These are phyloP conservation scores for Calyptomena viridis DNA, from an alignment of 2,113 vertebrate species.

Conservation along the genomic window DNA sequence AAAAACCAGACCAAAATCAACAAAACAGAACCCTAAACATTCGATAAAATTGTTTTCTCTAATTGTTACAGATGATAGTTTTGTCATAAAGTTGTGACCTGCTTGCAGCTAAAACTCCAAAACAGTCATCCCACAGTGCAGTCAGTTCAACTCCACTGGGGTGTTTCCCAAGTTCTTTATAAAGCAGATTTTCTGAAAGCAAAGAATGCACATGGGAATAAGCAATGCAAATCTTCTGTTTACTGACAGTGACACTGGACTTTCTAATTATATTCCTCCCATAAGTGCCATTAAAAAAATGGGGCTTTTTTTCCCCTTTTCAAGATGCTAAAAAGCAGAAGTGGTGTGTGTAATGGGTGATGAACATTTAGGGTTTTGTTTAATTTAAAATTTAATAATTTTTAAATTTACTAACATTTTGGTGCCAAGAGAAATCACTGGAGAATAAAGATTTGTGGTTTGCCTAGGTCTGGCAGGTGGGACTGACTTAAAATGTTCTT, in stretches of 20 bases:
- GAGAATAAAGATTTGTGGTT: background rate
- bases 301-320: rapidly evolving
- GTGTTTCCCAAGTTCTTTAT: background rate
- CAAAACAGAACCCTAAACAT: background rate
- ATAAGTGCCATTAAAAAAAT: background rate
- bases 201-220: constrained; percentile 22
- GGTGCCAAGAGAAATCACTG: background rate
- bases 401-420: background rate
- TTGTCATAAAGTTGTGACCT: background rate
- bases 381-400: background rate
- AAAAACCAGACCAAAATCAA: background rate
- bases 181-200: constrained; percentile 25
- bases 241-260: constrained; percentile 6
- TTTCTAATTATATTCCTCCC: constrained; percentile 44
- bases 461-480: background rate
- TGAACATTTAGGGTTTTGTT: background rate
- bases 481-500: background rate
- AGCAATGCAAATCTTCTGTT: constrained; percentile 33
- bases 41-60: background rate
- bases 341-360: background rate
- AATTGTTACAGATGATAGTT: background rate
- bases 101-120: background rate
- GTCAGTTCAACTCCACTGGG: background rate
- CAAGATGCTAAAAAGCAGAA: background rate
- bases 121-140: background rate